Evolutionary conservation across 2,113 vertebrate genomes (phyloP).

Genomic region (Pituophis catenifer): DNA sequence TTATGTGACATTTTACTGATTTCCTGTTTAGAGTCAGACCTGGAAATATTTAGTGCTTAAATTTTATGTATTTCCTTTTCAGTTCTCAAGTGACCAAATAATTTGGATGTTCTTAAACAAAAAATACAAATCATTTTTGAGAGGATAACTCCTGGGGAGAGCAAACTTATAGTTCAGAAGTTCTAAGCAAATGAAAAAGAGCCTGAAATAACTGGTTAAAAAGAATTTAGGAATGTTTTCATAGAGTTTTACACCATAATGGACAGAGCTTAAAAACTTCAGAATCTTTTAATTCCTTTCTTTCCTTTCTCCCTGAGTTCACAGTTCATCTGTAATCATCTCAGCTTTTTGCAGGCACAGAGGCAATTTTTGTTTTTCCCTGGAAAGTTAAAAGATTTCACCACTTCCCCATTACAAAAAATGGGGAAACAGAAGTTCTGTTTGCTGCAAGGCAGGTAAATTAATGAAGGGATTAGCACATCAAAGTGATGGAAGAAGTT

Average conservation of each 20-base stretch:
- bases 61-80: conserved; percentile 3
- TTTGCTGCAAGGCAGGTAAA: background rate
- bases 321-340: background rate
- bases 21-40: background rate
- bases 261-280: background rate
- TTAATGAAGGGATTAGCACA: background rate
- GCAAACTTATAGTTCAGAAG: background rate
- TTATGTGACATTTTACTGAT: background rate
- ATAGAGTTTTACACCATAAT: background rate
- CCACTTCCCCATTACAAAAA: background rate
- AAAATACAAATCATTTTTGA: background rate
- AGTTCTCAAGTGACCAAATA: background rate
- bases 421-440: background rate
- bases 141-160: background rate
- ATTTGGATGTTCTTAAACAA: conserved; percentile 8
- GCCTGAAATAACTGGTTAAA: background rate
- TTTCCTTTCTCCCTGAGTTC: background rate
- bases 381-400: background rate
- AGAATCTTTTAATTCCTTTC: background rate
- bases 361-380: background rate
- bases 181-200: background rate
- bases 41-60: background rate
- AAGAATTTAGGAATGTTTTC: background rate
- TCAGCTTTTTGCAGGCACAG: background rate
- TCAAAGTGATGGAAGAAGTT: background rate